A percentile compares a stretch with the other conserved stretches of the same genome.
phyloP scores from a whole-genome alignment of 2,888 invertebrate genomes.

The Lottia gigantea region DNA sequence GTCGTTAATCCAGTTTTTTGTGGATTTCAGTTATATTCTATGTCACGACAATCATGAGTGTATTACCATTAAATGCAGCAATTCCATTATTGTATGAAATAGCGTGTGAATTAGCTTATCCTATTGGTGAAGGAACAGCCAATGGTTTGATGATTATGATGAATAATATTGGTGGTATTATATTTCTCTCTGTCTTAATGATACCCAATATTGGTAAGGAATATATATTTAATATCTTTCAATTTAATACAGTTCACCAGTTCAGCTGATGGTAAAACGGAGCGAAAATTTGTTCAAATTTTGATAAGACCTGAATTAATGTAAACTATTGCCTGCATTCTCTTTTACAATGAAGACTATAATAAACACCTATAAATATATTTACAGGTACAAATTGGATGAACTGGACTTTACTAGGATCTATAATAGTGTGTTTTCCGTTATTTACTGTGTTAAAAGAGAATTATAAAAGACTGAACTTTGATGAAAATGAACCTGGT shows the following conservation, averaged over 20 bases:
- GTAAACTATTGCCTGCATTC: too few species aligned
- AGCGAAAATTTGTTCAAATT: too few species aligned
- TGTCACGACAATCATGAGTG: slow-evolving; percentile 43
- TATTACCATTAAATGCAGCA: slow-evolving; percentile 44
- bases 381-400: slow-evolving; percentile 54
- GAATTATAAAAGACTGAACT: slow-evolving; percentile 43
- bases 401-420: slow-evolving; percentile 52
- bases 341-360: too few species aligned
- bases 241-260: neutral
- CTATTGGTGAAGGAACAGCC: slow-evolving; percentile 56
- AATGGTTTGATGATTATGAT: slow-evolving; percentile 52
- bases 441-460: slow-evolving; percentile 43
- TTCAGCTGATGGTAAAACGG: neutral
- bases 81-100: slow-evolving; percentile 57
- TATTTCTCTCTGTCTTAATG: slow-evolving; percentile 51
- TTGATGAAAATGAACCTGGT: slow-evolving; percentile 26
- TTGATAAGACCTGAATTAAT: too few species aligned
- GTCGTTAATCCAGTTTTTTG: too few species aligned
- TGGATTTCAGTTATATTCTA: slow-evolving; percentile 48
- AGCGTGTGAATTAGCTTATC: slow-evolving; percentile 56
- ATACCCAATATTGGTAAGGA: slow-evolving; percentile 48
- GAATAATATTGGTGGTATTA: slow-evolving; percentile 51
- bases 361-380: too few species aligned
- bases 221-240: too few species aligned
- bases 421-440: slow-evolving; percentile 38